phyloP scores from a whole-genome alignment of 2,888 invertebrate genomes.

The Teleiodes luculella region DNA sequence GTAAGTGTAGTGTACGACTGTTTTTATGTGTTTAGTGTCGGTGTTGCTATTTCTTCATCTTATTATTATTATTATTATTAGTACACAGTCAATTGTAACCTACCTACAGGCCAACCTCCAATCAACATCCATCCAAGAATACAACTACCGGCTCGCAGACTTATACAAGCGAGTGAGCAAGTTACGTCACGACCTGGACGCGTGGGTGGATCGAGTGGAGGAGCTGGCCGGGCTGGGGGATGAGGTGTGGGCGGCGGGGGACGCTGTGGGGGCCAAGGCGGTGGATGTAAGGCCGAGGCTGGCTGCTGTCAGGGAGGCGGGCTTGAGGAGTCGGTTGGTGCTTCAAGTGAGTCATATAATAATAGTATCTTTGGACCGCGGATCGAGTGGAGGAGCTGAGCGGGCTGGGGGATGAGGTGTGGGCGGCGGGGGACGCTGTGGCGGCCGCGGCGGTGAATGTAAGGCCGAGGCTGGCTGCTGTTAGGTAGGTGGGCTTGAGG shows the following conservation, averaged over 20 bases:
- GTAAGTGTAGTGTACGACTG: too few relatives aligned
- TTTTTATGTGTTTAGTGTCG: too few relatives aligned
- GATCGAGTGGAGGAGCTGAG: slow-evolving; percentile 64
- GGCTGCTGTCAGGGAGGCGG: slow-evolving; percentile 44
- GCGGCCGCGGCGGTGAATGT: slow-evolving; percentile 70
- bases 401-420: slow-evolving; percentile 64
- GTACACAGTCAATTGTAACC: too few relatives aligned
- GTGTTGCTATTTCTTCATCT: too few relatives aligned
- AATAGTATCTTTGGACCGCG: too few relatives aligned
- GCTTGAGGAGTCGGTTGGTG: slow-evolving; percentile 52
- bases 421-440: slow-evolving; percentile 68
- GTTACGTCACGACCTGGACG: slow-evolving; percentile 41
- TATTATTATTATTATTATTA: too few relatives aligned
- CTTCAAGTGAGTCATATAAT: slow-evolving; percentile 60
- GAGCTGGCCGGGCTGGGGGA: slow-evolving; percentile 68
- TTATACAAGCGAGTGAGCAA: slow-evolving; percentile 41
- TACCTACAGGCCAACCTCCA: slow-evolving; percentile 59
- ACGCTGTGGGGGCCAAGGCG: slow-evolving; percentile 69
- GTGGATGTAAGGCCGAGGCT: slow-evolving; percentile 58
- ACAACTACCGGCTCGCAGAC: slow-evolving; percentile 57
- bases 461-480: slow-evolving; percentile 44
- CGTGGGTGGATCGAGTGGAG: slow-evolving; percentile 59
- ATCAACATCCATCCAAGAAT: slow-evolving; percentile 62
- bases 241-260: slow-evolving; percentile 67
- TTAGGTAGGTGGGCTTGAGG: slow-evolving; percentile 49